Conservation (phyloP, 1,140 invertebrate genomes). For the Saxidomus purpurata region DNA sequence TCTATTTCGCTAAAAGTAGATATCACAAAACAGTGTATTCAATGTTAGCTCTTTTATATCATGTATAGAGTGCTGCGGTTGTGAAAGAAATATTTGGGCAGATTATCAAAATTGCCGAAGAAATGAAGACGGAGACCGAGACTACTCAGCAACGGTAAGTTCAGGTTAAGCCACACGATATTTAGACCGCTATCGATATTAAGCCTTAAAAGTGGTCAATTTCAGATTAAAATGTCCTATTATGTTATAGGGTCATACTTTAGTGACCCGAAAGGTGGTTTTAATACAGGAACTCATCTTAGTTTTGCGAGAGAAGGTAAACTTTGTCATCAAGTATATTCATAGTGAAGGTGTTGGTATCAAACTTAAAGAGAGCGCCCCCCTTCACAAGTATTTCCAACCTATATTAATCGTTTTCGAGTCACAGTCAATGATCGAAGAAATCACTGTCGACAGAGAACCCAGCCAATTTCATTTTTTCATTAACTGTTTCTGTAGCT, state of each 20-base stretch:
- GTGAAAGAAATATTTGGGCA: slow-evolving; percentile 15
- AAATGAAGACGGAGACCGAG: slow-evolving; percentile 5
- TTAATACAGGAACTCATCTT: too few relatives aligned
- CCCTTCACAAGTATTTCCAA: too few relatives aligned
- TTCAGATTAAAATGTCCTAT: too few relatives aligned
- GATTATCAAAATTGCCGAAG: slow-evolving; percentile 14
- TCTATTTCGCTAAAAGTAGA: too few relatives aligned
- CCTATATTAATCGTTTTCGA: too few relatives aligned
- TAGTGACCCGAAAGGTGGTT: too few relatives aligned
- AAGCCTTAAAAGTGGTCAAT: not conserved
- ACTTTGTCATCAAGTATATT: not conserved
- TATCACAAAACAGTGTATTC: too few relatives aligned
- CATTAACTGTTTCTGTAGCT: not conserved
- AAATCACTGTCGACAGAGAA: not conserved
- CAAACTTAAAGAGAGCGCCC: too few relatives aligned
- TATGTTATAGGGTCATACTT: too few relatives aligned
- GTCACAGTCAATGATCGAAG: not conserved
- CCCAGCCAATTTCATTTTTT: not conserved
- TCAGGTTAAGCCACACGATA: not conserved
- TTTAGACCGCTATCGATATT: not conserved
- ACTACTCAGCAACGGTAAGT: not conserved
- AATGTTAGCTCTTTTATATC: too few relatives aligned
- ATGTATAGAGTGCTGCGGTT: not conserved
- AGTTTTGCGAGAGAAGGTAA: not conserved
- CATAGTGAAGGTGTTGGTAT: not conserved